Evolutionary conservation across 2,797 vertebrate species (phyloP).

Genomic region (Schizopygopsis pylzovi): DNA sequence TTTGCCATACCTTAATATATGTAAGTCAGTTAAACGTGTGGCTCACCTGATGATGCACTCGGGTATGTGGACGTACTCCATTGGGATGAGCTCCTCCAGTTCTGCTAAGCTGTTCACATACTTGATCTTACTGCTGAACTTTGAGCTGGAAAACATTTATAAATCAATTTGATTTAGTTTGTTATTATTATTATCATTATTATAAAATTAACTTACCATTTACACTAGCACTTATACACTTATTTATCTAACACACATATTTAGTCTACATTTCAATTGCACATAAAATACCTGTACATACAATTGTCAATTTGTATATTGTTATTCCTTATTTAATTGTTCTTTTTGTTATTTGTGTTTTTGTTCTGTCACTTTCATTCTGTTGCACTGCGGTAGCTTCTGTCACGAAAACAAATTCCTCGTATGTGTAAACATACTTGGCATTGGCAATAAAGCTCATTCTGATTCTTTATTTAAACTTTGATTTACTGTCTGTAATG

Average conservation of each 20-base stretch:
- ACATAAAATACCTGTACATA: too few relatives aligned
- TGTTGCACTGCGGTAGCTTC: too few relatives aligned
- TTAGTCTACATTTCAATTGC: too few relatives aligned
- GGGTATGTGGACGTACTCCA: constrained; percentile 92
- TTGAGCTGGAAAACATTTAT: constrained; percentile 79
- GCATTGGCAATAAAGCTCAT: too few relatives aligned
- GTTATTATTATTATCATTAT: background rate
- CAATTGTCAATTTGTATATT: too few relatives aligned
- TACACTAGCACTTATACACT: background rate
- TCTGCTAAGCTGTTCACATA: constrained; percentile 90
- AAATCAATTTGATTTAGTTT: background rate
- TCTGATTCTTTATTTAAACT: background rate
- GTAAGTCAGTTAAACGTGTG: background rate
- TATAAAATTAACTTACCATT: background rate
- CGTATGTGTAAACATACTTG: too few relatives aligned
- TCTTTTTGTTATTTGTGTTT: too few relatives aligned
- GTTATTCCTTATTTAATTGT: too few relatives aligned
- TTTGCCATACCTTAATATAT: background rate
- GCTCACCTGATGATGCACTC: constrained; percentile 93
- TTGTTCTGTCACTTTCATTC: too few relatives aligned
- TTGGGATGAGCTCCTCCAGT: constrained; percentile 90
- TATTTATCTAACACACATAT: background rate
- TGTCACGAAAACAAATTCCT: too few relatives aligned
- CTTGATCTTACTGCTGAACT: constrained; percentile 98
- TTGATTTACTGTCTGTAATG: background rate